Evolutionary conservation across 1,140 invertebrate species (phyloP), one percentile per base, ranked within the genome.

Genomic region (Asobara japonica): DNA sequence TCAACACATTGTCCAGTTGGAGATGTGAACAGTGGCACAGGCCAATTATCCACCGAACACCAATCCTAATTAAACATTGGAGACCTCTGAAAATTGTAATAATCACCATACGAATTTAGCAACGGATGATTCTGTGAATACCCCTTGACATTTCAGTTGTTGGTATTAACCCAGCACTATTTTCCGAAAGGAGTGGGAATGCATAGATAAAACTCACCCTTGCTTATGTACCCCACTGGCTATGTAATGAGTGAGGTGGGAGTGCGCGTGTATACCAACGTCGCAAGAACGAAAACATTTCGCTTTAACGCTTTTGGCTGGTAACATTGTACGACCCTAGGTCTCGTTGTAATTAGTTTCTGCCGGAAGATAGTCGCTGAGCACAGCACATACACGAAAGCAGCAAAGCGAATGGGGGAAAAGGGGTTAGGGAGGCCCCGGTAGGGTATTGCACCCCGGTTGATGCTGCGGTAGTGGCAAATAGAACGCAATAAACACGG

Each of bases 401-500:
- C 22, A 31, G 33, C 27, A 51, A 38, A 41, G 51, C 11, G 36
- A 41, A 30, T 29, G 29, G 61, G 41, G 27, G 56, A n/a, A 48
- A n/a, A 60, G 25, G 11, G 25, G 25, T 6, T 13, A 27, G 8
- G 11, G 25, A 60, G 56, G 25, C 45, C 25, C n/a, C 25, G 33
- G 31, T 69, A 64, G 70, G 76, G 75, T 79, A 79, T 79, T 79
- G 77, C 79, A 74, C 70, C 75, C 45, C 56, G 56, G 62, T 69
- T 79, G 78, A 80, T 79, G 72, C 25, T 29, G 74, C 74, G 66
- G n/a, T 69, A 77, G 74, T 65, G 77, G 77, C 77, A 82, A 82
- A 80, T 80, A 80, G 77, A 75, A 80, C 79, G 79, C 80, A 80
- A 80, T 82, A 82, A 82, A 82, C 78, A 79, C 75, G 75, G 74